Conservation (phyloP, 2,888 invertebrate genomes). For the Heliothis peltigera region DNA sequence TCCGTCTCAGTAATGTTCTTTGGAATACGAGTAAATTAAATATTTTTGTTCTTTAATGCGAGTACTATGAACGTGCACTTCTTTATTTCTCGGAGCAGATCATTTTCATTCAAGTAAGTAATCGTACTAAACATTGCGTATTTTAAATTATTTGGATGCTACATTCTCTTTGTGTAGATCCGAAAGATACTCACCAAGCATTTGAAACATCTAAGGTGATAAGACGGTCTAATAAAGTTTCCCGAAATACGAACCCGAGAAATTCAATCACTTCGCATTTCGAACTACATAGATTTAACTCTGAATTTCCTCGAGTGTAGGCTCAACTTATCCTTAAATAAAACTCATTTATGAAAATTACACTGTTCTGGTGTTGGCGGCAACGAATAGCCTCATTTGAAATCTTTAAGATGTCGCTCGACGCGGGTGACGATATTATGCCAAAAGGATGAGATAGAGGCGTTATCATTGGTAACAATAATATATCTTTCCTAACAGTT, state of each 20-base stretch:
- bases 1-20: no score
- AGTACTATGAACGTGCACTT: no score
- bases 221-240: conserved; percentile 54
- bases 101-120: no score
- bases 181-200: conserved; percentile 34
- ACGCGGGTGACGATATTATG: conserved; percentile 20
- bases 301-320: conserved; percentile 51
- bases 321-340: conserved; percentile 35
- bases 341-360: conserved; percentile 21
- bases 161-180: conserved; percentile 11
- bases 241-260: conserved; percentile 59
- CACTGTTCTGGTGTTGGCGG: conserved; percentile 9
- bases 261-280: conserved; percentile 63
- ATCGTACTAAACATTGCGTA: not conserved
- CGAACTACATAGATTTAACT: conserved; percentile 40
- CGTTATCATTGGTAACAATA: conserved; percentile 17
- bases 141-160: not conserved
- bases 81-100: no score
- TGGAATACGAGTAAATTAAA: no score
- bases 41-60: no score
- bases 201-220: conserved; percentile 49
- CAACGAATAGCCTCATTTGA: conserved; percentile 1
- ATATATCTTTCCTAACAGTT: conserved; percentile 9
- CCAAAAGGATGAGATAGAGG: conserved; percentile 2
- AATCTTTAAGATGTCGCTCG: conserved; percentile 7